Evolutionary conservation across 2,888 invertebrate genomes (phyloP).

Genomic region (Leucophenga montana): DNA sequence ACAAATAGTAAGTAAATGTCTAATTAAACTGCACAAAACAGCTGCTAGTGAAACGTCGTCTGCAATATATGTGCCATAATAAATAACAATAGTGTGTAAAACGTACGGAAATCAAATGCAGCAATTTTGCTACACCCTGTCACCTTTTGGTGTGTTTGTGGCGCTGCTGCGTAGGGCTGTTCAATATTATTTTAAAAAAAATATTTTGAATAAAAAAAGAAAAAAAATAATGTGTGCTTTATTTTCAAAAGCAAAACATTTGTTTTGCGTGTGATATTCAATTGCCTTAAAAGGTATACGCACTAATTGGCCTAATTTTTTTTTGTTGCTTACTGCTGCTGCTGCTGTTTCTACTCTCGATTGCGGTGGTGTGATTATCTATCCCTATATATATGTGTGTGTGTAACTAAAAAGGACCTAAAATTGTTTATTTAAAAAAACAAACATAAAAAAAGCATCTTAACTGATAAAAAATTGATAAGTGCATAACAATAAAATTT

Average conservation of each 20-base stretch:
- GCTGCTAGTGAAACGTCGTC: no score
- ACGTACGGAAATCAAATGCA: not conserved
- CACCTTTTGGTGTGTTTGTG: not conserved
- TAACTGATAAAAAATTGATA: not conserved
- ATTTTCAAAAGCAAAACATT: no score
- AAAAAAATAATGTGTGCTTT: no score
- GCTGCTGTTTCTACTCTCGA: constrained; percentile 3
- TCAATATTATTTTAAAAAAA: no score
- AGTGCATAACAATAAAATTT: not conserved
- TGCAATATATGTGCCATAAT: no score
- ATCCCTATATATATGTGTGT: not conserved
- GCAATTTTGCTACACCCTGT: no score
- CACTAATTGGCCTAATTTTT: constrained; percentile 60
- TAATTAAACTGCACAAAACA: no score
- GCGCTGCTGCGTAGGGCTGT: not conserved
- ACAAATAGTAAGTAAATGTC: no score
- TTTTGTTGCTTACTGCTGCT: not conserved
- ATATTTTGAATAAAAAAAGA: no score
- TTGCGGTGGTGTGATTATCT: constrained; percentile 9
- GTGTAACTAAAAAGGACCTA: not conserved
- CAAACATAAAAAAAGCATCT: not conserved
- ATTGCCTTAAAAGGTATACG: constrained; percentile 35
- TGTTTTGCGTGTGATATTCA: not conserved
- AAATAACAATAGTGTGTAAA: not conserved
- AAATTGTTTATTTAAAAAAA: constrained; percentile 9